phyloP scores from a whole-genome alignment of 1,140 invertebrate species.

The Drosophila pectinifera region DNA sequence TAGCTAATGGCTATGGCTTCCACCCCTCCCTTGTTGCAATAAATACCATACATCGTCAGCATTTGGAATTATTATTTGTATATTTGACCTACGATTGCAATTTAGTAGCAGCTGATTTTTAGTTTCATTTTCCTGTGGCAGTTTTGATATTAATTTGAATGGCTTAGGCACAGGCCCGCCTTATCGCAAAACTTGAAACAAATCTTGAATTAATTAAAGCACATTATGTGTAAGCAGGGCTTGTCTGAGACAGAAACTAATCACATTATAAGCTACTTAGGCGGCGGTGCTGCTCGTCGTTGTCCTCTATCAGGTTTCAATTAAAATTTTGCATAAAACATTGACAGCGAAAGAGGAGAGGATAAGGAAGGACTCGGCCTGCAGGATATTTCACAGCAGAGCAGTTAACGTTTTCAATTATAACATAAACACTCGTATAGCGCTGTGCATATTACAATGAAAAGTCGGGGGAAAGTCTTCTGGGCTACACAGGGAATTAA shows the following conservation, averaged over 20 bases:
- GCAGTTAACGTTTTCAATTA: slow-evolving; percentile 70
- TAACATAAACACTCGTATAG: slow-evolving; percentile 57
- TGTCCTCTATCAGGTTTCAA: slow-evolving; percentile 57
- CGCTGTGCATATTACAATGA: slow-evolving; percentile 23
- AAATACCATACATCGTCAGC: background rate
- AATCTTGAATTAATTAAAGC: slow-evolving; percentile 34
- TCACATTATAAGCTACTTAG: slow-evolving; percentile 40
- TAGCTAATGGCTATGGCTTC: slow-evolving; percentile 57
- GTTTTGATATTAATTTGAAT: background rate
- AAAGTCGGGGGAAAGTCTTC: background rate
- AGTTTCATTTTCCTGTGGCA: background rate
- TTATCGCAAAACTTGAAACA: slow-evolving; percentile 1
- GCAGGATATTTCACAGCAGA: slow-evolving; percentile 41
- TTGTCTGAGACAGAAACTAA: slow-evolving; percentile 17
- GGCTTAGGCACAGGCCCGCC: background rate
- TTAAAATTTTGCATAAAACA: slow-evolving; percentile 59
- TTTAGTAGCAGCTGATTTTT: background rate
- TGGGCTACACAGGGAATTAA: background rate
- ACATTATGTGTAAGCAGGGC: slow-evolving; percentile 13
- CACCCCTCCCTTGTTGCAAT: background rate
- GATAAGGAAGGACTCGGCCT: slow-evolving; percentile 10
- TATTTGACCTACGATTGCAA: background rate
- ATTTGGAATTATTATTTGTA: slow-evolving; percentile 18
- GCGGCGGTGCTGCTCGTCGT: slow-evolving; percentile 1
- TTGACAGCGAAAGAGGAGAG: slow-evolving; percentile 6